phyloP scores from a whole-genome alignment of 2,888 invertebrate species.

The Meteorus colon region DNA sequence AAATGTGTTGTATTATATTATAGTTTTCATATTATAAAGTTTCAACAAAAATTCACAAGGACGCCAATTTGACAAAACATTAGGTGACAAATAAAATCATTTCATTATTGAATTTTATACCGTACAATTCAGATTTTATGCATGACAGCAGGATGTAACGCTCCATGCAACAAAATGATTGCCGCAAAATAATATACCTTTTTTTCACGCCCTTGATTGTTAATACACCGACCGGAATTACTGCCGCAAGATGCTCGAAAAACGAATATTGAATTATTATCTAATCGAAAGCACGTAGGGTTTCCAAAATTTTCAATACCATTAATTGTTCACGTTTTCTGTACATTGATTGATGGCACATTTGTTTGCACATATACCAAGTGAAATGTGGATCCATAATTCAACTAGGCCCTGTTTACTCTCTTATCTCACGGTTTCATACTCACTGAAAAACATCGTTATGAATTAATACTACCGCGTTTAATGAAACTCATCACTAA shows the following conservation, averaged over 20 bases:
- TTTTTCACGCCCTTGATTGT: conserved; percentile 32
- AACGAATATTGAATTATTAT: conserved; percentile 12
- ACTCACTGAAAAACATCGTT: too few relatives aligned
- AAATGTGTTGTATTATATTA: background rate
- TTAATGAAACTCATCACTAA: too few relatives aligned
- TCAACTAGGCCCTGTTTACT: too few relatives aligned
- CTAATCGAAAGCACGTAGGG: too few relatives aligned
- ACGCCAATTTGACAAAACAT: background rate
- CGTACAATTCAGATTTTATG: background rate
- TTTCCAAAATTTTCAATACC: too few relatives aligned
- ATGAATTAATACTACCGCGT: too few relatives aligned
- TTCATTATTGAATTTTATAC: background rate
- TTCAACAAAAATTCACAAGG: background rate
- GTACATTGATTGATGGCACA: too few relatives aligned
- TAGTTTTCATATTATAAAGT: background rate
- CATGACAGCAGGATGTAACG: conserved; percentile 41
- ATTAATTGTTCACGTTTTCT: too few relatives aligned
- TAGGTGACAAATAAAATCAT: background rate
- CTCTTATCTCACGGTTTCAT: too few relatives aligned
- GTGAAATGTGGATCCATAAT: too few relatives aligned
- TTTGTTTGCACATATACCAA: too few relatives aligned
- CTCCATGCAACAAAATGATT: conserved; percentile 36
- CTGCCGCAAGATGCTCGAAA: conserved; percentile 32
- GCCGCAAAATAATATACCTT: conserved; percentile 35
- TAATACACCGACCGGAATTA: background rate